phyloP scores from a whole-genome alignment of 2,888 invertebrate species.

The Myopa tessellatipennis region DNA sequence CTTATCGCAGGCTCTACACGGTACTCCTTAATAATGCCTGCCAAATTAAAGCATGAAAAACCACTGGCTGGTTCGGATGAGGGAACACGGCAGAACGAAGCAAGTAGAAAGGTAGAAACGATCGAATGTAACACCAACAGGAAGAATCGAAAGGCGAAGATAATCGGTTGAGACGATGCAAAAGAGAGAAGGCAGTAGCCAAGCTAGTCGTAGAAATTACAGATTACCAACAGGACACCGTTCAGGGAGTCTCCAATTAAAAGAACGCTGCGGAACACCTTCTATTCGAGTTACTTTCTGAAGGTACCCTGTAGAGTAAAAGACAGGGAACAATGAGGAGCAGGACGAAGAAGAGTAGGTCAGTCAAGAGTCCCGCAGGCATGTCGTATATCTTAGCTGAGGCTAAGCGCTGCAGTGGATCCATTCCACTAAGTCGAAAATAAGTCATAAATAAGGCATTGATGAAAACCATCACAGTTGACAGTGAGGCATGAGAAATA shows the following conservation, averaged over 20 bases:
- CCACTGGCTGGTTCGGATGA: background rate
- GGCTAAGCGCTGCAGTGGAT: background rate
- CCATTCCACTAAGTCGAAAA: background rate
- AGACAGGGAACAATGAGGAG: background rate
- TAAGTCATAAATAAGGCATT: background rate
- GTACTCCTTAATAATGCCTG: slow-evolving; percentile 24
- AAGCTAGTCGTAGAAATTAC: slow-evolving; percentile 10
- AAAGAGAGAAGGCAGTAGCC: background rate
- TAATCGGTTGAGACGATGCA: slow-evolving; percentile 51
- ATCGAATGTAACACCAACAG: slow-evolving; percentile 13
- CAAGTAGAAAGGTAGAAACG: background rate
- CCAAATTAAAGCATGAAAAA: slow-evolving; percentile 38
- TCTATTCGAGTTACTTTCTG: no score
- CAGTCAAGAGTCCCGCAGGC: slow-evolving; percentile 49
- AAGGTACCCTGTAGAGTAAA: background rate
- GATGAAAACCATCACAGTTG: slow-evolving; percentile 13
- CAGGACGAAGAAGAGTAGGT: slow-evolving; percentile 7
- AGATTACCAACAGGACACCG: slow-evolving; percentile 34
- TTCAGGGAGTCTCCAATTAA: slow-evolving; percentile 65
- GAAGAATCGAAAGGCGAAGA: slow-evolving; percentile 49
- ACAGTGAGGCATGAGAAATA: background rate
- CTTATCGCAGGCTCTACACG: slow-evolving; percentile 11
- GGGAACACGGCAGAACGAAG: slow-evolving; percentile 22
- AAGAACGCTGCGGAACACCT: slow-evolving; percentile 45
- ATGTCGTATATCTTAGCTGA: slow-evolving; percentile 32